phyloP scores from a whole-genome alignment of 2,113 vertebrate species.

The Morphnarchus princeps region DNA sequence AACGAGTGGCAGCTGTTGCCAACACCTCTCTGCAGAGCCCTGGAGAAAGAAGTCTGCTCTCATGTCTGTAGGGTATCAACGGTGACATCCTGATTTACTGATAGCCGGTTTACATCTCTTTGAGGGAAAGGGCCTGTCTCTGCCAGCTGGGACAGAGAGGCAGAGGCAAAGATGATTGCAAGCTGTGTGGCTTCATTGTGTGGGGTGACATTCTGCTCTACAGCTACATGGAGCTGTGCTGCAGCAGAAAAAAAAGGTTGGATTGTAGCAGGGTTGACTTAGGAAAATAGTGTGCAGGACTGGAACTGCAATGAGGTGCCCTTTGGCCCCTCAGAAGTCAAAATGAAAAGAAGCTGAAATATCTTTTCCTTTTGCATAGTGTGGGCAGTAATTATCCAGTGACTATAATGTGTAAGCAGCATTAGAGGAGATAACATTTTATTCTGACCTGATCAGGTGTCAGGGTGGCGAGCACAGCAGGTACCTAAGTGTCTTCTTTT shows the following conservation, averaged over 20 bases:
- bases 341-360: not conserved
- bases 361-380: not conserved
- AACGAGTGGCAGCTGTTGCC: not conserved
- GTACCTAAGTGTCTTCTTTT: too few species aligned
- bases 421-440: not conserved
- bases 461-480: not conserved
- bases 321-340: not conserved
- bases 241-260: not conserved
- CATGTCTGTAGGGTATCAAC: not conserved
- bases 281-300: not conserved
- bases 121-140: not conserved
- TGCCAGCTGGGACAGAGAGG: not conserved
- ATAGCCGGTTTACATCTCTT: not conserved
- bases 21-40: not conserved
- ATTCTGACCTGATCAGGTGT: not conserved
- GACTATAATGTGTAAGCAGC: not conserved
- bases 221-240: not conserved
- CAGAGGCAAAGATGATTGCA: not conserved
- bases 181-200: not conserved
- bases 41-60: not conserved
- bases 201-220: not conserved
- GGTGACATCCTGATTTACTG: slow-evolving; percentile 28
- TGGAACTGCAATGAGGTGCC: not conserved
- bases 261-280: not conserved
- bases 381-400: not conserved